A percentile compares a stretch with the other conserved stretches of the same genome.
Evolutionary conservation across 2,113 vertebrate species (phyloP).

Genomic region (Phaethon lepturus): DNA sequence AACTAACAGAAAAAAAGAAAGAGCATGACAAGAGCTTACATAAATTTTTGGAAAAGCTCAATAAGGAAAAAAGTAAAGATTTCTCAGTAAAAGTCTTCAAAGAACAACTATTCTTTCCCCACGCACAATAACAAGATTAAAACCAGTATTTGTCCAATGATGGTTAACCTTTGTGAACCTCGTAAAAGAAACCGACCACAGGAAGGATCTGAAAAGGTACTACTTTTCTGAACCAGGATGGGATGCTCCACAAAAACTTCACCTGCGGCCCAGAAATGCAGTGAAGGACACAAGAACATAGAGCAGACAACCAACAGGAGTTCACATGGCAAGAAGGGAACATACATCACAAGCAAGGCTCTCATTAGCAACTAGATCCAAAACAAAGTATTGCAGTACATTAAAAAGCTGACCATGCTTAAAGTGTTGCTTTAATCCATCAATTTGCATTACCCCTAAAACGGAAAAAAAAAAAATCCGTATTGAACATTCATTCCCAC

Average conservation of each 20-base stretch:
- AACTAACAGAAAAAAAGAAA: background rate
- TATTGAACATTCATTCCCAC: background rate
- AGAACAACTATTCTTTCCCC: background rate
- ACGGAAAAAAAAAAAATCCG: background rate
- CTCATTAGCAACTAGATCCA: background rate
- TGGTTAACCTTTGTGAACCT: background rate
- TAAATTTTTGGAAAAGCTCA: background rate
- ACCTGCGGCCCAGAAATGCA: rapidly evolving
- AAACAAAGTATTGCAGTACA: background rate
- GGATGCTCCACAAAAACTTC: background rate
- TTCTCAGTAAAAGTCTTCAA: background rate
- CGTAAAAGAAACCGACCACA: background rate
- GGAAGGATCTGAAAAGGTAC: background rate
- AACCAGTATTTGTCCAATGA: background rate
- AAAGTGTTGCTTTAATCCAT: background rate
- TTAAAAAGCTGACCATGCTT: background rate
- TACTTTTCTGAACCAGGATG: background rate
- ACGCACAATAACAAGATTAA: background rate
- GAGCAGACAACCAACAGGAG: background rate
- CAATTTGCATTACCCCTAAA: background rate
- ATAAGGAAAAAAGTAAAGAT: background rate
- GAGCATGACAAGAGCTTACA: background rate
- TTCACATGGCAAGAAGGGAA: background rate
- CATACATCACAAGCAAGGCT: background rate
- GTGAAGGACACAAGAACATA: rapidly evolving